Evolutionary conservation across 2,797 vertebrate genomes (phyloP), one percentile per base, ranked within the genome.

Genomic region (Cryptoprocta ferox): DNA sequence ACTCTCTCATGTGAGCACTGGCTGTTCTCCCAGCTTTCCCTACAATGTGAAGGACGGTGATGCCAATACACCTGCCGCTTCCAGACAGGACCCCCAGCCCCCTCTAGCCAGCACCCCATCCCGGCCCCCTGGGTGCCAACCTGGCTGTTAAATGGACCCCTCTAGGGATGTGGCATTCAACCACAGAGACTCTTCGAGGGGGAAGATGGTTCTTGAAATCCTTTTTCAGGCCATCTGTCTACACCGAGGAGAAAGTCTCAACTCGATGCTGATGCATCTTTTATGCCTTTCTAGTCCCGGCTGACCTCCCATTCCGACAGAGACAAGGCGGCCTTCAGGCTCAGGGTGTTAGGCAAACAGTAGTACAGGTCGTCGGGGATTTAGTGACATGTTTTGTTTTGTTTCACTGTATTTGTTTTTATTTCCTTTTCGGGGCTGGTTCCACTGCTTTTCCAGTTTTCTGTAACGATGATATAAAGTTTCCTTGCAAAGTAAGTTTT

Each of bases 241-340:
- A 1, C 19, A 13, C 61, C 0, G 6, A 32, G 30, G 37, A 39
- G 84, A 39, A 18, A 21, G 50, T 39, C 59, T 39, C 3, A 0
- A 7, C 13, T 15, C 1, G n/a, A 14, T 6, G 18, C 80, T 1
- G 26, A 26, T 12, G 24, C 1, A 4, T 24, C 42, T 7, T 24
- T 1, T 1, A 16, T 0, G 4, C 13, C 80, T 50, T 28, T 42
- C 6, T 4, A 5, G 35, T 24, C 30, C 78, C 0, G 0, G 5
- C 42, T 3, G 21, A n/a, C 21, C n/a, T 28, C 61, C 35, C 1
- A 53, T 37, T 37, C 1, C 42, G 1, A 2, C 28, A 63, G 32
- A 35, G 45, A 12, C 45, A 21, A 81, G 73, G 37, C 76, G 12
- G 80, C 21, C 39, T 11, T 14, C 0, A 0, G 3, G 68, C 21